A percentile compares a stretch with the other conserved stretches of the same genome.
These are phyloP conservation scores for Acipenser transmontanus DNA, from an alignment of 2,797 vertebrate species.

Conservation along the genomic window DNA sequence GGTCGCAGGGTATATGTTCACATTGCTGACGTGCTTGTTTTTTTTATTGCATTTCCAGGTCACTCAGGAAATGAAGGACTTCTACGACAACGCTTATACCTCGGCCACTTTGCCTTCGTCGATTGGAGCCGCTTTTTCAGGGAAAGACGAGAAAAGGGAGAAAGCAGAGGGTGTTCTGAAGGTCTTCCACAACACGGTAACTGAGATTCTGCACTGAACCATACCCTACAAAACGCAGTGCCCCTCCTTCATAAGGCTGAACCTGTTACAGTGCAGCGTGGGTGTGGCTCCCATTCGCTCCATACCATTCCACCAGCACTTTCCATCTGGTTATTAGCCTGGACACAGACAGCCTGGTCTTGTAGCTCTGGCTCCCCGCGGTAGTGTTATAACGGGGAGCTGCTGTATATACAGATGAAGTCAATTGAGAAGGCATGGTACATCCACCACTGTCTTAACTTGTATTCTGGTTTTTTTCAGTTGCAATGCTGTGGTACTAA, in stretches of 20 bases:
- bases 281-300: too few species aligned
- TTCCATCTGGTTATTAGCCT: too few species aligned
- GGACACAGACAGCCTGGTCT: too few species aligned
- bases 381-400: background rate
- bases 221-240: too few species aligned
- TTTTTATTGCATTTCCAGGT: slow-evolving; percentile 57
- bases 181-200: slow-evolving; percentile 80
- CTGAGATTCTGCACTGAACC: too few species aligned
- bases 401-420: too few species aligned
- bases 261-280: too few species aligned
- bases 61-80: slow-evolving; percentile 87
- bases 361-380: background rate
- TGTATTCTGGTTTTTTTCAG: slow-evolving; percentile 31
- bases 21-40: background rate
- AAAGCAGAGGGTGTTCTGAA: slow-evolving; percentile 69
- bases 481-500: slow-evolving; percentile 71
- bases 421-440: too few species aligned
- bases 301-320: too few species aligned
- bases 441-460: background rate
- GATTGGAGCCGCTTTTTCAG: slow-evolving; percentile 40
- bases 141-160: slow-evolving; percentile 51
- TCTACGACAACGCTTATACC: slow-evolving; percentile 83
- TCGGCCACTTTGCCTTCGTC: slow-evolving; percentile 54
- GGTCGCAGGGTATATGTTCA: too few species aligned
- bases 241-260: too few species aligned